phyloP scores from a whole-genome alignment of 2,797 vertebrate species.

The Mareca penelope region DNA sequence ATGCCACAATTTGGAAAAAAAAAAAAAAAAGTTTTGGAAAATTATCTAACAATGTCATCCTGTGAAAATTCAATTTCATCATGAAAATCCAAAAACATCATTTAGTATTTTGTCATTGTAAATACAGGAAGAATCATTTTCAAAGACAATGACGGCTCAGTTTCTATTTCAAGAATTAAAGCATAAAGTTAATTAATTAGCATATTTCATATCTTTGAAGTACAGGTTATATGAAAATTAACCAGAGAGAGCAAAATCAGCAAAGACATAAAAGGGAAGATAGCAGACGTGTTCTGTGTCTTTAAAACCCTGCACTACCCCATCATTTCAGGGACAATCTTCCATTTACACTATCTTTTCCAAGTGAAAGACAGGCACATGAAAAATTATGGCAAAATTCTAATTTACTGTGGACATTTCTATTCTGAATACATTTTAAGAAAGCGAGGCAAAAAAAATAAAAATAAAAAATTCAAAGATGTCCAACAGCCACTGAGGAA shows the following conservation, averaged over 20 bases:
- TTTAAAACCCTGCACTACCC: not conserved
- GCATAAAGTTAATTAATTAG: not conserved
- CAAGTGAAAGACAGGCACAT: not conserved
- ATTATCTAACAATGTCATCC: not conserved
- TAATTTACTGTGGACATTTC: not conserved
- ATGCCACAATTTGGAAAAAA: not conserved
- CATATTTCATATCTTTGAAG: not conserved
- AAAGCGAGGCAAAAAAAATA: not conserved
- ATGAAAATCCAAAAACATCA: not conserved
- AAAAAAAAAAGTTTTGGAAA: not conserved
- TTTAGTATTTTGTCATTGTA: not conserved
- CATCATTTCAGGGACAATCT: not conserved
- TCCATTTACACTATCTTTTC: not conserved
- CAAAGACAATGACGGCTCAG: not conserved
- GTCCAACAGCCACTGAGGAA: not conserved
- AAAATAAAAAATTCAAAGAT: not conserved
- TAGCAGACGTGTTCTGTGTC: not conserved
- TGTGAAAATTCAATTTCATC: not conserved
- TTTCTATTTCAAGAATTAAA: constrained; percentile 22
- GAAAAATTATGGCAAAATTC: not conserved
- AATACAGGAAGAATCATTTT: not conserved
- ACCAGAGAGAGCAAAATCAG: not conserved
- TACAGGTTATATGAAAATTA: not conserved
- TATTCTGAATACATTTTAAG: not conserved
- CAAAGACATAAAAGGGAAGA: not conserved